phyloP scores from a whole-genome alignment of 1,140 invertebrate genomes.

The Battus philenor region DNA sequence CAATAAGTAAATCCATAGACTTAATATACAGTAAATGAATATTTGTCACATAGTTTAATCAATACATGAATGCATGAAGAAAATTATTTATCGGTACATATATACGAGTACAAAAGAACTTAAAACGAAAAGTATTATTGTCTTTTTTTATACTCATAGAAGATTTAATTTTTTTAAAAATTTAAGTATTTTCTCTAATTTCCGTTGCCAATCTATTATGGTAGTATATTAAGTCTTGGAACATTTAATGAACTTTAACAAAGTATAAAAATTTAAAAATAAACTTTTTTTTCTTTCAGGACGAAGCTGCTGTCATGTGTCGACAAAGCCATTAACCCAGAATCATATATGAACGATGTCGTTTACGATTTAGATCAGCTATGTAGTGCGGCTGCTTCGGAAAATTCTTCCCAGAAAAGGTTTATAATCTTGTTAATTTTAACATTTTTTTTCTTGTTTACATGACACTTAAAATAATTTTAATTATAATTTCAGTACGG shows the following conservation, averaged over 20 bases:
- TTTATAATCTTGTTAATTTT: slow-evolving; percentile 15
- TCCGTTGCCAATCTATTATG: not conserved
- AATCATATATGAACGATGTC: slow-evolving; percentile 78
- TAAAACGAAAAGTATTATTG: too few species aligned
- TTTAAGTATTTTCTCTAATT: too few species aligned
- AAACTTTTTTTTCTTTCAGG: slow-evolving; percentile 37
- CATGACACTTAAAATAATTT: slow-evolving; percentile 5
- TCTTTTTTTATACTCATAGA: too few species aligned
- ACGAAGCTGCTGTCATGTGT: slow-evolving; percentile 78
- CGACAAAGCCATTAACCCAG: slow-evolving; percentile 78
- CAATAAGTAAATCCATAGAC: too few species aligned
- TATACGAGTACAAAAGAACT: too few species aligned
- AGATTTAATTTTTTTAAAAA: too few species aligned
- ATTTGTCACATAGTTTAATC: too few species aligned
- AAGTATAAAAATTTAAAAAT: not conserved
- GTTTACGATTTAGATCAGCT: slow-evolving; percentile 86
- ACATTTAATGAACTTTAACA: not conserved
- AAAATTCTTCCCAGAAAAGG: slow-evolving; percentile 42
- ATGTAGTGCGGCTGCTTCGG: slow-evolving; percentile 25
- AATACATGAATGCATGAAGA: too few species aligned
- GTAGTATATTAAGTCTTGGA: not conserved
- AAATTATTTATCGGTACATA: too few species aligned
- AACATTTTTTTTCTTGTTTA: not conserved
- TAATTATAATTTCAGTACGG: slow-evolving; percentile 35
- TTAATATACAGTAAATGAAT: too few species aligned